These are phyloP conservation scores for Meganola albula DNA, from an alignment of 2,888 invertebrate genomes.

Conservation along the genomic window DNA sequence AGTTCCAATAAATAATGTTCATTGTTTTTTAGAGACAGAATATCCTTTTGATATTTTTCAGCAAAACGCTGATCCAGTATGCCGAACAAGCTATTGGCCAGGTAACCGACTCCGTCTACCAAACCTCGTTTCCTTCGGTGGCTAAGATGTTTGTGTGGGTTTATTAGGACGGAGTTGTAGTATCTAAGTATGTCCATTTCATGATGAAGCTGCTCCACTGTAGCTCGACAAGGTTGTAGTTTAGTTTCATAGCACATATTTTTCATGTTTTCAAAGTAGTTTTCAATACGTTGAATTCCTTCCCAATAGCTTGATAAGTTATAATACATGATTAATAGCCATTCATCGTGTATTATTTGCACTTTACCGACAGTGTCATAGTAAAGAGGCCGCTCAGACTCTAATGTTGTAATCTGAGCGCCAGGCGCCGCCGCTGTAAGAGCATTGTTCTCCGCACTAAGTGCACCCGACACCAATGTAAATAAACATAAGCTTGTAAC, in stretches of 20 bases:
- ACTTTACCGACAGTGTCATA: constrained; percentile 6
- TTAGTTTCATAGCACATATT: background rate
- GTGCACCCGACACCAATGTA: background rate
- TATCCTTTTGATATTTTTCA: constrained; percentile 8
- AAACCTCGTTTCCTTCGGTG: constrained; percentile 6
- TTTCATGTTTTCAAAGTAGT: constrained; percentile 2
- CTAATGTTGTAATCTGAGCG: background rate
- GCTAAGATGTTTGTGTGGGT: constrained; percentile 6
- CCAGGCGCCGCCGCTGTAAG: background rate
- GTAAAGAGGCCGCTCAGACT: constrained; percentile 3
- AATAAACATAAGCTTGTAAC: background rate
- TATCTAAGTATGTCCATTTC: constrained; percentile 7
- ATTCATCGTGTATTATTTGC: constrained; percentile 16
- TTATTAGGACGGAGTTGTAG: constrained; percentile 6
- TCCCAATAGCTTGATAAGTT: constrained; percentile 6
- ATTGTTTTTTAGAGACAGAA: constrained; percentile 3
- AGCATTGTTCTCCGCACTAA: too few relatives aligned
- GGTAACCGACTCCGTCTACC: constrained; percentile 6
- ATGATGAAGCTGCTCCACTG: constrained; percentile 6
- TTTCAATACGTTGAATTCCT: background rate
- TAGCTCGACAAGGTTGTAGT: constrained; percentile 1
- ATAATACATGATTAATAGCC: constrained; percentile 10
- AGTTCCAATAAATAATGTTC: constrained; percentile 6
- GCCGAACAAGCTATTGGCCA: constrained; percentile 6
- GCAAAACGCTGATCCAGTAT: constrained; percentile 8